phyloP scores from a whole-genome alignment of 1,140 invertebrate genomes.

The Chymomyza costata region DNA sequence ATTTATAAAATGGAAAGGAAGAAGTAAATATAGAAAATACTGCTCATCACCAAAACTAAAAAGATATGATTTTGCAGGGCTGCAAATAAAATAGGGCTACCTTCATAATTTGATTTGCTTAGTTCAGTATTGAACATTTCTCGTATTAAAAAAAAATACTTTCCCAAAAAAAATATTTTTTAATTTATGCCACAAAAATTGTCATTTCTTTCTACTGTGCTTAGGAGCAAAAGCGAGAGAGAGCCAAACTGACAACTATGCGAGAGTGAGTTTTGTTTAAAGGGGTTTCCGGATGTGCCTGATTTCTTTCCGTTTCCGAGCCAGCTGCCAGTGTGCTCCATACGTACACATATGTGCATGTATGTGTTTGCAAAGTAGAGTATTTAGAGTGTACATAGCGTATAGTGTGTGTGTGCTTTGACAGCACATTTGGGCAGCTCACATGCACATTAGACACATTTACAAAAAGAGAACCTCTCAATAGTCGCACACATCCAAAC shows the following conservation, averaged over 20 bases:
- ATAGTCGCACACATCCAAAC: constrained; percentile 3
- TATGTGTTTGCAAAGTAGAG: constrained; percentile 11
- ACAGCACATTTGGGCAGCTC: constrained; percentile 35
- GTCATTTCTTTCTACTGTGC: too few relatives aligned
- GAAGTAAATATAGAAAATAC: too few relatives aligned
- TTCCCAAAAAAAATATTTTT: too few relatives aligned
- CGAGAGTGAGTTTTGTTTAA: background rate
- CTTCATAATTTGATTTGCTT: too few relatives aligned
- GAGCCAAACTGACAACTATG: background rate
- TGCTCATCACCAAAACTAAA: too few relatives aligned
- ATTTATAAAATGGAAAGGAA: too few relatives aligned
- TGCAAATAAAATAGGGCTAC: too few relatives aligned
- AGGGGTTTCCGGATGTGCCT: constrained; percentile 21
- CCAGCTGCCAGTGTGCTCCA: background rate
- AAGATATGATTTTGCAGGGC: too few relatives aligned
- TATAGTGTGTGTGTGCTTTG: constrained; percentile 22
- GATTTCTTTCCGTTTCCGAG: constrained; percentile 44
- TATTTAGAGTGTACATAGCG: too few relatives aligned
- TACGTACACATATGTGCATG: constrained; percentile 9
- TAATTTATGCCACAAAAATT: too few relatives aligned
- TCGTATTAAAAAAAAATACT: too few relatives aligned
- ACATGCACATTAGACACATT: constrained; percentile 34
- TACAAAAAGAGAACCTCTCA: background rate
- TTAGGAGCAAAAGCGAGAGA: background rate
- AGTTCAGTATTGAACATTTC: too few relatives aligned